Conservation (phyloP, 2,888 invertebrate genomes). For the Liopterus haemorrhoidalis region DNA sequence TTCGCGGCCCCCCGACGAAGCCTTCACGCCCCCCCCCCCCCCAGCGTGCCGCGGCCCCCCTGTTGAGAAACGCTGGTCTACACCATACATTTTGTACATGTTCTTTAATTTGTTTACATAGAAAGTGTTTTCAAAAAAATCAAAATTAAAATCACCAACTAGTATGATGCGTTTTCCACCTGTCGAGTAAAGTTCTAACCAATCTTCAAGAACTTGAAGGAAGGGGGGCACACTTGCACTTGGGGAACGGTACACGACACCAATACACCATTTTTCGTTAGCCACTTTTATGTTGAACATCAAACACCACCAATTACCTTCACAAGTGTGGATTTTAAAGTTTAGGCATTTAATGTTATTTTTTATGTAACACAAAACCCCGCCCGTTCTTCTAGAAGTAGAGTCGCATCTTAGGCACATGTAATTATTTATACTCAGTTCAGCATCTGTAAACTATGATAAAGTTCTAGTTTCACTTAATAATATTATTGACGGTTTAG, state of each 20-base stretch:
- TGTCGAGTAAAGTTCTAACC: constrained; percentile 7
- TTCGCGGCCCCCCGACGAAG: too few species aligned
- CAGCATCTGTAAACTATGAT: constrained; percentile 11
- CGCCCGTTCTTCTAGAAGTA: constrained; percentile 8
- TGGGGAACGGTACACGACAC: constrained; percentile 16
- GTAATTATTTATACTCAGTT: constrained; percentile 12
- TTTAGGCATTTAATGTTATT: constrained; percentile 2
- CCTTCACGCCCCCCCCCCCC: too few species aligned
- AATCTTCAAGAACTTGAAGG: constrained; percentile 11
- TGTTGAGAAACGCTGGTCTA: too few species aligned
- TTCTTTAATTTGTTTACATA: constrained; percentile 13
- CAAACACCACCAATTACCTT: constrained; percentile 15
- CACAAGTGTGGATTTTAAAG: constrained; percentile 7
- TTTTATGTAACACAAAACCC: constrained; percentile 13
- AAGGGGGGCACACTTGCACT: constrained; percentile 12
- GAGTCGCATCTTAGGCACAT: constrained; percentile 14
- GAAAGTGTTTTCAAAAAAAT: constrained; percentile 12
- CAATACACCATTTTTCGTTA: constrained; percentile 8
- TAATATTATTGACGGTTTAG: constrained; percentile 12
- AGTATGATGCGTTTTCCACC: constrained; percentile 6
- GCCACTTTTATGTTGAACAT: constrained; percentile 4
- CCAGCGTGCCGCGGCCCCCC: too few species aligned
- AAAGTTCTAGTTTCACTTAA: constrained; percentile 12
- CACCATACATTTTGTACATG: constrained; percentile 10
- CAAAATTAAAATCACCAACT: constrained; percentile 14